These are phyloP conservation scores for Tetramorium bicarinatum DNA, from an alignment of 2,888 invertebrate species.

Conservation along the genomic window DNA sequence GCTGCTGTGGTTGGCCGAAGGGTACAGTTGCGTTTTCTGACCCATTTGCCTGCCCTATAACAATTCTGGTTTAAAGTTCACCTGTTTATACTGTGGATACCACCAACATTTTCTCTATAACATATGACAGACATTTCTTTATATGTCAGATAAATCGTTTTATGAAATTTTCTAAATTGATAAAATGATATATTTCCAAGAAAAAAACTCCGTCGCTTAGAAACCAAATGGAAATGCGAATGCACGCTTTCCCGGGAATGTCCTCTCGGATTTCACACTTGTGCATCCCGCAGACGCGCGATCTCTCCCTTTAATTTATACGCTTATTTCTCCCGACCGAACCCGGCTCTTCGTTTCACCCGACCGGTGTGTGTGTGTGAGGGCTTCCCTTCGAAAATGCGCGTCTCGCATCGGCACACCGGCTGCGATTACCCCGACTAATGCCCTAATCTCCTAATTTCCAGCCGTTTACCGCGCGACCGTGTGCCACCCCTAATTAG, in stretches of 20 bases:
- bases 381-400: conserved; percentile 37
- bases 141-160: not conserved
- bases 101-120: not conserved
- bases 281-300: not conserved
- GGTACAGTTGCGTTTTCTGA: conserved; percentile 40
- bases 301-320: conserved; percentile 70
- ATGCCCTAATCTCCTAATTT: conserved; percentile 53
- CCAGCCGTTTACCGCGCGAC: conserved; percentile 47
- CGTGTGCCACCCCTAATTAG: conserved; percentile 39
- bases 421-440: conserved; percentile 39
- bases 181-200: not conserved
- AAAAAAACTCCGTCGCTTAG: not conserved
- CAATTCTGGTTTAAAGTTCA: not conserved
- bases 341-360: not conserved
- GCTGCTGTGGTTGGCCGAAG: conserved; percentile 22
- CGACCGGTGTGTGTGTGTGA: not conserved
- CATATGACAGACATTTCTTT: not conserved
- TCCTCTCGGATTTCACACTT: not conserved
- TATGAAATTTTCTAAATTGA: not conserved
- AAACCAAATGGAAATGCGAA: not conserved
- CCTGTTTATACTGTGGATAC: conserved; percentile 5
- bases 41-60: conserved; percentile 23
- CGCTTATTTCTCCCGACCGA: conserved; percentile 74
- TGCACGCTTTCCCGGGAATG: not conserved
- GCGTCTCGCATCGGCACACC: conserved; percentile 18